Percentiles rank a stretch among this genome's conserved stretches.
Evolutionary conservation across 2,797 vertebrate species (phyloP).

Genomic region (Perdix hodgsoniae): DNA sequence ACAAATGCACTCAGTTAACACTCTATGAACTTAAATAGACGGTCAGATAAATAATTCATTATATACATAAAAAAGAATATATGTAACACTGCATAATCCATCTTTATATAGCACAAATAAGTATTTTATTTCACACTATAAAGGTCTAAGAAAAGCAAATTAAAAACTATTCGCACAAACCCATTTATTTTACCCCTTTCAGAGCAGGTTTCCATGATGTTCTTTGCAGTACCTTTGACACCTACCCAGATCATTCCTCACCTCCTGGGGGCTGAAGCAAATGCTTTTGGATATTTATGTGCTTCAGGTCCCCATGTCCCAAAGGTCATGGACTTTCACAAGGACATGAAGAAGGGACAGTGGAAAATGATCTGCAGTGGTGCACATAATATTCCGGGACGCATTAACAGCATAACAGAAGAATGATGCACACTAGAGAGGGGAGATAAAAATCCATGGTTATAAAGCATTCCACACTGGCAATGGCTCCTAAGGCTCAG

Average conservation of each 20-base stretch:
- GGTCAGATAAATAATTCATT: background rate
- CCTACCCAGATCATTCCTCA: background rate
- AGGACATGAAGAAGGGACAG: background rate
- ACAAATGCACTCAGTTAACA: background rate
- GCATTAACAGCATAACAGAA: background rate
- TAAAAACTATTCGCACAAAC: background rate
- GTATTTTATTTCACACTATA: background rate
- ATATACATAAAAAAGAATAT: background rate
- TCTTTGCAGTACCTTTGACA: background rate
- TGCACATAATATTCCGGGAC: background rate
- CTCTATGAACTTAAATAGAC: background rate
- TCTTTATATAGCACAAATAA: background rate
- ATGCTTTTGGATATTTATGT: background rate
- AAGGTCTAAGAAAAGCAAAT: background rate
- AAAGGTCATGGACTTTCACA: background rate
- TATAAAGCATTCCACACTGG: background rate
- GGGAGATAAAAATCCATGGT: background rate
- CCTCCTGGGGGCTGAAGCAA: fast-evolving
- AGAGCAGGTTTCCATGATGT: background rate
- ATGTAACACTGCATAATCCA: fast-evolving
- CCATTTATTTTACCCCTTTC: background rate
- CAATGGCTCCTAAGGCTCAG: background rate
- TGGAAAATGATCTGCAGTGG: background rate
- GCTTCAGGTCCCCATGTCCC: fast-evolving
- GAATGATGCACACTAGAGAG: background rate